Conservation (phyloP, 2,797 vertebrate species). For the Sebastes reedi region DNA sequence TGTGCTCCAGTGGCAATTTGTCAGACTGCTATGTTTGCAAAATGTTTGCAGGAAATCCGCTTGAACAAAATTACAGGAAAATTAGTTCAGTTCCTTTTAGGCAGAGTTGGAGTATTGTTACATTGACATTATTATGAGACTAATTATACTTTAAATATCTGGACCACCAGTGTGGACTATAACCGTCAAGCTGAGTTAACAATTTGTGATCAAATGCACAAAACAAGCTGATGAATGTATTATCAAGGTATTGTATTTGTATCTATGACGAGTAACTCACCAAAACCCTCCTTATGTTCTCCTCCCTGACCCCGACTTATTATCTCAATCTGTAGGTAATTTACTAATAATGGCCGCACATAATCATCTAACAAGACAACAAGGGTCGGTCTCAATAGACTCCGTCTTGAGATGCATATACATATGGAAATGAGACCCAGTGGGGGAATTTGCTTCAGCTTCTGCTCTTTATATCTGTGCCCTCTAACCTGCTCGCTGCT, state of each 20-base stretch:
- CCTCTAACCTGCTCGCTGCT: not conserved
- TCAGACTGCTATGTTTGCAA: slow-evolving; percentile 54
- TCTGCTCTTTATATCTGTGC: not conserved
- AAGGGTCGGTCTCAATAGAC: slow-evolving; percentile 61
- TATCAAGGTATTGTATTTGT: not conserved
- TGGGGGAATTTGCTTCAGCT: slow-evolving; percentile 33
- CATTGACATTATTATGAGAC: slow-evolving; percentile 14
- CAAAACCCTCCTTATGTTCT: not conserved
- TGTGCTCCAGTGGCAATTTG: slow-evolving; percentile 66
- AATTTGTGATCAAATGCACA: not conserved
- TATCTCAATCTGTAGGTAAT: slow-evolving; percentile 40
- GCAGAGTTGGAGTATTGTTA: slow-evolving; percentile 32
- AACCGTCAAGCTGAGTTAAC: not conserved
- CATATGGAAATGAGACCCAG: slow-evolving; percentile 63
- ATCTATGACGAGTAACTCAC: slow-evolving; percentile 12
- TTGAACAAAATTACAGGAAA: slow-evolving; percentile 62
- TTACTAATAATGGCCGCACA: slow-evolving; percentile 23
- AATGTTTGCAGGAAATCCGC: slow-evolving; percentile 51
- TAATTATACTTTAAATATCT: slow-evolving; percentile 27
- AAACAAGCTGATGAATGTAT: not conserved
- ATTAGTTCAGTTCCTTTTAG: slow-evolving; percentile 52
- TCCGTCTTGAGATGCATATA: slow-evolving; percentile 51
- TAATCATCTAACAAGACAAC: slow-evolving; percentile 55
- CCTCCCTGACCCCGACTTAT: slow-evolving; percentile 9
- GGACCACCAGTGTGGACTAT: not conserved